These are phyloP conservation scores for Brassicogethes aeneus DNA, from an alignment of 2,888 invertebrate species.

Conservation along the genomic window DNA sequence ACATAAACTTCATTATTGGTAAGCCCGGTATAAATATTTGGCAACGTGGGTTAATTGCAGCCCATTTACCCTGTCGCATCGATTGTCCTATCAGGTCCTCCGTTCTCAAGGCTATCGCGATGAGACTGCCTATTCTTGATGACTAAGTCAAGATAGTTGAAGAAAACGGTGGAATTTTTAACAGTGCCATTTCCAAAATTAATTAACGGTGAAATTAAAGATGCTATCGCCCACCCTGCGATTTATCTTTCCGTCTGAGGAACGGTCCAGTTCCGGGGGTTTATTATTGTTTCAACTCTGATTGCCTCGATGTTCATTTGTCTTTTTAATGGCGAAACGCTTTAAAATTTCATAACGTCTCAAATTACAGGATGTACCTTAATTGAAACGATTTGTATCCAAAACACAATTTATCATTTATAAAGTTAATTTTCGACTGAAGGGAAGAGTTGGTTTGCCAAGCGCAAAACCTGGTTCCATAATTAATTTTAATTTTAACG, in stretches of 20 bases:
- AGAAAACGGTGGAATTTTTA: not conserved
- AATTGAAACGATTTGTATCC: too few relatives aligned
- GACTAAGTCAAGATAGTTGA: not conserved
- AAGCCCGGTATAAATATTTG: too few relatives aligned
- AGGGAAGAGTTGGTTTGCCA: too few relatives aligned
- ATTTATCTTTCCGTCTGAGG: not conserved
- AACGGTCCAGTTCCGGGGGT: not conserved
- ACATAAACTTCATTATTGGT: too few relatives aligned
- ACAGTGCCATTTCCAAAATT: not conserved
- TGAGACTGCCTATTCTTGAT: not conserved
- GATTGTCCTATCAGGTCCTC: too few relatives aligned
- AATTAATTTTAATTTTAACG: too few relatives aligned
- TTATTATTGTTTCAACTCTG: not conserved
- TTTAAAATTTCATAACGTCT: not conserved
- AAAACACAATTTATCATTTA: too few relatives aligned
- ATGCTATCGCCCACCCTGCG: not conserved
- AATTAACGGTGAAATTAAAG: conserved; percentile 1
- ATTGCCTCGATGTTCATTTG: not conserved
- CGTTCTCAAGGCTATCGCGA: not conserved
- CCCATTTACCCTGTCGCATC: too few relatives aligned
- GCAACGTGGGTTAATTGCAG: too few relatives aligned
- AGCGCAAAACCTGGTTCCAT: too few relatives aligned
- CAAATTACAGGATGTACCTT: too few relatives aligned
- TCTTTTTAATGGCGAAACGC: not conserved
- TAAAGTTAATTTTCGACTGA: too few relatives aligned